Evolutionary conservation across 2,113 vertebrate genomes (phyloP).

Genomic region (Meleagris gallopavo): DNA sequence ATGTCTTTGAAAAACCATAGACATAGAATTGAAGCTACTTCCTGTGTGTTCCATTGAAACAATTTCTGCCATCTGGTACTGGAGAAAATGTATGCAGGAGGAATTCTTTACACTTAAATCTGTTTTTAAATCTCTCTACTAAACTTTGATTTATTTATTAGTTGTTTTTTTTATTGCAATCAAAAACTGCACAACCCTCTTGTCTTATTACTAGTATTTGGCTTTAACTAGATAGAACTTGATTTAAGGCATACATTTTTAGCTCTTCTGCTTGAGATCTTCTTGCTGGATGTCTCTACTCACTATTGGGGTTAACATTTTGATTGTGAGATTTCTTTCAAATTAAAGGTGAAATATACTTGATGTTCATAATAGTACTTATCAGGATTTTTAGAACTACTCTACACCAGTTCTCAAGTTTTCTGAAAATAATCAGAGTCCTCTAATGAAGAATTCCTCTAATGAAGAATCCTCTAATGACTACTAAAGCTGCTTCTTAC

Average conservation of each 20-base stretch:
- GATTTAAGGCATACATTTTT: neutral
- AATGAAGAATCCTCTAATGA: neutral
- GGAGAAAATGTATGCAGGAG: neutral
- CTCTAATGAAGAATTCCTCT: neutral
- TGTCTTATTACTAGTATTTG: neutral
- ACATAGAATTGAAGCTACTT: neutral
- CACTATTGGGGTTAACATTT: neutral
- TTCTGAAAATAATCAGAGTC: neutral
- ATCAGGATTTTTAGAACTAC: neutral
- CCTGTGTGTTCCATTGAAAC: neutral
- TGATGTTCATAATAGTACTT: neutral
- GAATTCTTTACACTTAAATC: neutral
- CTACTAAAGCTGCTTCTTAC: neutral
- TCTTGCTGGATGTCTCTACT: neutral
- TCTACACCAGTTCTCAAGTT: neutral
- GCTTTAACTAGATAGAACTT: neutral
- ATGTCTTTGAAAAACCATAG: neutral
- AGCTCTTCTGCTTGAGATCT: neutral
- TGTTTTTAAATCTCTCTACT: neutral
- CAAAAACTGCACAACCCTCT: rapidly evolving
- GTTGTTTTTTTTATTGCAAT: neutral
- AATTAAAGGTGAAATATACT: neutral
- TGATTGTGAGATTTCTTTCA: neutral
- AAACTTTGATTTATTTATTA: neutral
- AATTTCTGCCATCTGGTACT: neutral